Evolutionary conservation across 2,113 vertebrate species (phyloP).

Genomic region (Strigops habroptila): DNA sequence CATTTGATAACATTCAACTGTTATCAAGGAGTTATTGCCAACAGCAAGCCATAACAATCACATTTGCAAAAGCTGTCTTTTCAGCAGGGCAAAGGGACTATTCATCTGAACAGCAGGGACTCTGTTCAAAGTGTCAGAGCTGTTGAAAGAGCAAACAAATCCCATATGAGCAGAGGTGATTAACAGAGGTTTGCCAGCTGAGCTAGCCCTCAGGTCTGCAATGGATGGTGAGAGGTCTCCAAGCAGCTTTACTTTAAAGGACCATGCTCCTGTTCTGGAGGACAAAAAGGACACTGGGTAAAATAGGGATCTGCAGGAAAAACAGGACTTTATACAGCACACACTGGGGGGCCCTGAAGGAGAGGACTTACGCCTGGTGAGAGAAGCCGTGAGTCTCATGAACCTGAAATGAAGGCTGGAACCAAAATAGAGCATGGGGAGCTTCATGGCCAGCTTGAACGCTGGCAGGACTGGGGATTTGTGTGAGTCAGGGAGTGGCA

Average conservation of each 20-base stretch:
- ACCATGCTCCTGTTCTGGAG: neutral
- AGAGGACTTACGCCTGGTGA: neutral
- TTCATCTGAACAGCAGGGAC: neutral
- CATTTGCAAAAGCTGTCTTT: neutral
- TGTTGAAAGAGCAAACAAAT: neutral
- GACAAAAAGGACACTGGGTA: neutral
- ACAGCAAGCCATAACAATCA: neutral
- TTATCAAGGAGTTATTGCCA: neutral
- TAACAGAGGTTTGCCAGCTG: neutral
- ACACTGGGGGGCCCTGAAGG: accelerated
- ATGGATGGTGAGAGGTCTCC: neutral
- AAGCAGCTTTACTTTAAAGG: neutral
- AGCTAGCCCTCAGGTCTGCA: neutral
- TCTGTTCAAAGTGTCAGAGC: neutral
- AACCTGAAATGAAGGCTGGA: neutral
- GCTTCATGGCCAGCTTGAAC: neutral
- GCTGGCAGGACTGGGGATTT: neutral
- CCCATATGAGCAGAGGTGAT: neutral
- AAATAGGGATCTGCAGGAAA: neutral
- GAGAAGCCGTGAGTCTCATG: neutral
- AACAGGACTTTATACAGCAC: neutral
- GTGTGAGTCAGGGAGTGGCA: neutral
- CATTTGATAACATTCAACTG: neutral
- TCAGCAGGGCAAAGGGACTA: neutral
- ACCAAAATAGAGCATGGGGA: accelerated